phyloP scores from a whole-genome alignment of 2,797 vertebrate genomes.

The Triplophysa yarkandensis region DNA sequence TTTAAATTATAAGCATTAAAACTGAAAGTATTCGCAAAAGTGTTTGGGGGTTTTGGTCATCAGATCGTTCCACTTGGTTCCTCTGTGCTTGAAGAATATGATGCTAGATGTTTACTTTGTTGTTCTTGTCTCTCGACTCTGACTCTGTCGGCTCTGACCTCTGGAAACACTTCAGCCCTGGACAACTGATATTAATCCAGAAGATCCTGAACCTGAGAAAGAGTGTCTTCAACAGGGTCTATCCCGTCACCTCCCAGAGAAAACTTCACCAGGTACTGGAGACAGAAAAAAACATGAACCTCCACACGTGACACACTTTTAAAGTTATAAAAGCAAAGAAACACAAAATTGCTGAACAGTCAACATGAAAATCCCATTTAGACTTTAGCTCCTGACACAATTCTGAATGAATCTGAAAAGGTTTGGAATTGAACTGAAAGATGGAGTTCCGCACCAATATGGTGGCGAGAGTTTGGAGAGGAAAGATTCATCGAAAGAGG shows the following conservation, averaged over 20 bases:
- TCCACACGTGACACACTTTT: not conserved
- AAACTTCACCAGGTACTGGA: conserved; percentile 81
- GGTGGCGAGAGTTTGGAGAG: not conserved
- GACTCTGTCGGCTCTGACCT: conserved; percentile 54
- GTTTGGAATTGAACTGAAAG: not conserved
- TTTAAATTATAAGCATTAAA: too few species aligned
- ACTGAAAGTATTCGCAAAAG: too few species aligned
- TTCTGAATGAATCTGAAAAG: too few species aligned
- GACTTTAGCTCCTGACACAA: too few species aligned
- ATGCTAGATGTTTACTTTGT: conserved; percentile 57
- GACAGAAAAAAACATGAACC: not conserved
- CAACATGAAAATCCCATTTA: too few species aligned
- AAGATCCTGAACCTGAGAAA: conserved; percentile 74
- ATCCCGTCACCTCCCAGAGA: conserved; percentile 80
- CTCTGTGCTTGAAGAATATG: not conserved
- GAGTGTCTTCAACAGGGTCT: conserved; percentile 81
- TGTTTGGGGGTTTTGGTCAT: too few species aligned
- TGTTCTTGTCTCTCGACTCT: conserved; percentile 68
- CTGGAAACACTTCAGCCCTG: conserved; percentile 83
- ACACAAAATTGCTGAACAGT: too few species aligned
- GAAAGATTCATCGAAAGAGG: not conserved
- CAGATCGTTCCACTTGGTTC: too few species aligned
- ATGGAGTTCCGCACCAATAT: not conserved
- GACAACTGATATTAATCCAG: conserved; percentile 79
- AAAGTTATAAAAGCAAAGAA: too few species aligned